These are phyloP conservation scores for Oeneis ivallda DNA, from an alignment of 2,888 invertebrate species.

Conservation along the genomic window DNA sequence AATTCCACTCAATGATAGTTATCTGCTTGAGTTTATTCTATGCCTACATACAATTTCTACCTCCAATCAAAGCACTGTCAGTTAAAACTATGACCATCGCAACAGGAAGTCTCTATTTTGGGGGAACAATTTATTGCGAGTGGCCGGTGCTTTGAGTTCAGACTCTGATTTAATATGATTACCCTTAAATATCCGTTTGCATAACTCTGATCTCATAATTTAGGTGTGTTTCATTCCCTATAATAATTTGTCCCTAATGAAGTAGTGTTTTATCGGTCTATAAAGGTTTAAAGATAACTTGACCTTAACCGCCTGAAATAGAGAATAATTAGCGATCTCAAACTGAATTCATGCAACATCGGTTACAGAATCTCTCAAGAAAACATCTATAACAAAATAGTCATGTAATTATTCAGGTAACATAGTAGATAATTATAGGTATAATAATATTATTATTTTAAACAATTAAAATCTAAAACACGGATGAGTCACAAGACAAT, in stretches of 20 bases:
- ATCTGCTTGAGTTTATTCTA: background rate
- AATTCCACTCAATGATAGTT: background rate
- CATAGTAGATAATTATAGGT: too few species aligned
- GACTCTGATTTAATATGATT: slow-evolving; percentile 34
- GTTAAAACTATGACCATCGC: slow-evolving; percentile 38
- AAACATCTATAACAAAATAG: background rate
- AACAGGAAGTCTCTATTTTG: slow-evolving; percentile 58
- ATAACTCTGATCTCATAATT: slow-evolving; percentile 18
- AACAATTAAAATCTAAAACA: background rate
- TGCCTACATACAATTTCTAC: slow-evolving; percentile 1
- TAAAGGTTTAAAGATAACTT: background rate
- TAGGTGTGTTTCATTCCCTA: background rate
- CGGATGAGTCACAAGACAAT: slow-evolving; percentile 35
- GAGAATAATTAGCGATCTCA: background rate
- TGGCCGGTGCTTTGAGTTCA: slow-evolving; percentile 32
- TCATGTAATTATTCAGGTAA: background rate
- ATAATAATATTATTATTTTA: background rate
- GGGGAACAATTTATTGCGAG: slow-evolving; percentile 45
- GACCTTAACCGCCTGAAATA: too few species aligned
- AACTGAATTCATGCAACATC: background rate
- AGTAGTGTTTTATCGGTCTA: background rate
- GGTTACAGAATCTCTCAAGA: background rate
- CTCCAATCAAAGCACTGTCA: slow-evolving; percentile 12
- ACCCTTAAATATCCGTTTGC: slow-evolving; percentile 29
- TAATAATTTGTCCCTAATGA: background rate